Conservation (phyloP, 2,888 invertebrate species). For the Sussaba pulchella region DNA sequence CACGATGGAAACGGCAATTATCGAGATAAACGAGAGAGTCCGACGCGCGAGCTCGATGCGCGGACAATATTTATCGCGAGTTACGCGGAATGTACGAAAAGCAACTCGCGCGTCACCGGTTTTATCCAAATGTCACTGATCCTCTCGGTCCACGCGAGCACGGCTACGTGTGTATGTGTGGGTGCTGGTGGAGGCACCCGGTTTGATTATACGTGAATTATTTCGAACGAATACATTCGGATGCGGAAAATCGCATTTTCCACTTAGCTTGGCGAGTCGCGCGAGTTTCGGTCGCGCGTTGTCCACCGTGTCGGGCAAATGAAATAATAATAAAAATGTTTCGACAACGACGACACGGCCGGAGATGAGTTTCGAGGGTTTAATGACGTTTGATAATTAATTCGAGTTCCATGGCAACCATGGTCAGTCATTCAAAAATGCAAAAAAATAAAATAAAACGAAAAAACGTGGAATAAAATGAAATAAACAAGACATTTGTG, state of each 20-base stretch:
- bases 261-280: slow-evolving; percentile 14
- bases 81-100: slow-evolving; percentile 43
- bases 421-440: slow-evolving; percentile 50
- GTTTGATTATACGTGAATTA: slow-evolving; percentile 51
- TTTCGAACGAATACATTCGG: slow-evolving; percentile 39
- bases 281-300: background rate
- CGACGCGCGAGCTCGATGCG: slow-evolving; percentile 26
- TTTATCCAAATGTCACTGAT: slow-evolving; percentile 55
- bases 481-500: too few species aligned
- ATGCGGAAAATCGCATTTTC: slow-evolving; percentile 37
- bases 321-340: slow-evolving; percentile 18
- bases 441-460: too few species aligned
- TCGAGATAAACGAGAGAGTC: slow-evolving; percentile 74
- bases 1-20: slow-evolving; percentile 79
- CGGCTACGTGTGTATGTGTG: background rate
- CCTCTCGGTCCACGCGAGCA: background rate
- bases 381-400: slow-evolving; percentile 43
- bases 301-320: slow-evolving; percentile 20
- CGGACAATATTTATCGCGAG: slow-evolving; percentile 51
- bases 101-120: slow-evolving; percentile 45
- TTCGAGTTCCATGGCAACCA: slow-evolving; percentile 41
- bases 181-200: too few species aligned
- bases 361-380: slow-evolving; percentile 31
- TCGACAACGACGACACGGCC: slow-evolving; percentile 11
- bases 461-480: too few species aligned